Evolutionary conservation across 2,888 invertebrate species (phyloP).

Genomic region (Xanthorhoe spadicearia): DNA sequence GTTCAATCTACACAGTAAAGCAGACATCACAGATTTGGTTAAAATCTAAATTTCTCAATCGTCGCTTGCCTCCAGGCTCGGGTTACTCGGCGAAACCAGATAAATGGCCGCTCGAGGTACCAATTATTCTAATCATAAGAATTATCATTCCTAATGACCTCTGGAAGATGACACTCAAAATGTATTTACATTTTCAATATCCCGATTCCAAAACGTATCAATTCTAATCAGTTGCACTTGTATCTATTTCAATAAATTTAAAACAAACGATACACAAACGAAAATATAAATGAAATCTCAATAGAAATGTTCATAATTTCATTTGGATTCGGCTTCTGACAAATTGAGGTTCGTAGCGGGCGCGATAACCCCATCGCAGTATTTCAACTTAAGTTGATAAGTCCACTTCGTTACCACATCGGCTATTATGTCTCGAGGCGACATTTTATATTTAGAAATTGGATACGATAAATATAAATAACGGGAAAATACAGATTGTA

Average conservation of each 20-base stretch:
- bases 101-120: conserved; percentile 14
- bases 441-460: conserved; percentile 36
- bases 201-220: conserved; percentile 9
- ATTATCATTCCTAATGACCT: conserved; percentile 22
- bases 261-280: conserved; percentile 14
- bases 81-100: conserved; percentile 25
- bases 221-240: conserved; percentile 19
- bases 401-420: conserved; percentile 28
- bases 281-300: conserved; percentile 20
- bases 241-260: conserved; percentile 25
- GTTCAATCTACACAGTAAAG: conserved; percentile 4
- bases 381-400: conserved; percentile 31
- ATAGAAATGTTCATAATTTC: conserved; percentile 27
- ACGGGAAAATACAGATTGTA: conserved; percentile 27
- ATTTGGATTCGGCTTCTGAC: conserved; percentile 27
- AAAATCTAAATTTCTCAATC: conserved; percentile 18
- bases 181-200: conserved; percentile 7
- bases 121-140: conserved; percentile 26
- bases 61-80: conserved; percentile 3
- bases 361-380: conserved; percentile 26
- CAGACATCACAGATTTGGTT: conserved; percentile 3
- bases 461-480: conserved; percentile 35
- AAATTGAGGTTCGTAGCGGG: conserved; percentile 15
- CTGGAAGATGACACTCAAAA: conserved; percentile 5
- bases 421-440: conserved; percentile 30